Evolutionary conservation across 2,888 invertebrate species (phyloP), one percentile per base, ranked within the genome.

Genomic region (Embidobia sp.): DNA sequence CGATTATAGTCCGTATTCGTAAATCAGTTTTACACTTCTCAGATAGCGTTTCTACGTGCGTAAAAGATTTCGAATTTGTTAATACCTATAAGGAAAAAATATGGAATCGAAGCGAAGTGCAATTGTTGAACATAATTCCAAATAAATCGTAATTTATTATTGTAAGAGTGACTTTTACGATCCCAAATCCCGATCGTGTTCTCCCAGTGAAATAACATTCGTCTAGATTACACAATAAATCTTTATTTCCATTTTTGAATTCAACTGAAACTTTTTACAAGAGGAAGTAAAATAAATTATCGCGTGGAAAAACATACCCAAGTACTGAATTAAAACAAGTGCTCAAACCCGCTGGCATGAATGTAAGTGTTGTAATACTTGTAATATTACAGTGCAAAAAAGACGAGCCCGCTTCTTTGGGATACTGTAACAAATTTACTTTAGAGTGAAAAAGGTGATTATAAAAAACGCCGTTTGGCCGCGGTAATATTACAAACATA

Each of bases 81-180:
- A 51, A 46, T 61, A 66, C 27, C 29, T 16, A 26, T 33, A 37
- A 18, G 27, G 37, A 37, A 16, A 33, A 55, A 55, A 37, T 49
- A 49, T 35, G 51, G 16, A 74, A 74, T 53, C 37, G 44, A 76
- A 77, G 64, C 67, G 67, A 80, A 82, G 84, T 83, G 78, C 80
- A 84, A 86, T 86, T 88, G 87, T 88, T 87, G 83, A 74, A 85
- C 83, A 86, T 86, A 80, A 81, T 86, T 88, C 85, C 83, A 85
- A 86, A 82, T 87, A 87, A 87, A 89, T 84, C 84, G 84, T 87
- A 88, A 89, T 88, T 89, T 89, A 88, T 89, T 88, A 87, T 75
- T 75, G 16, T 75, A 75, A 61, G 19, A 48, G 19, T 35, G 8
- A 7, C 37, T 31, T 3, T 31, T 29, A 19, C 10, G 16, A 6